Evolutionary conservation across 2,797 vertebrate species (phyloP).

Genomic region (Tapera naevia): DNA sequence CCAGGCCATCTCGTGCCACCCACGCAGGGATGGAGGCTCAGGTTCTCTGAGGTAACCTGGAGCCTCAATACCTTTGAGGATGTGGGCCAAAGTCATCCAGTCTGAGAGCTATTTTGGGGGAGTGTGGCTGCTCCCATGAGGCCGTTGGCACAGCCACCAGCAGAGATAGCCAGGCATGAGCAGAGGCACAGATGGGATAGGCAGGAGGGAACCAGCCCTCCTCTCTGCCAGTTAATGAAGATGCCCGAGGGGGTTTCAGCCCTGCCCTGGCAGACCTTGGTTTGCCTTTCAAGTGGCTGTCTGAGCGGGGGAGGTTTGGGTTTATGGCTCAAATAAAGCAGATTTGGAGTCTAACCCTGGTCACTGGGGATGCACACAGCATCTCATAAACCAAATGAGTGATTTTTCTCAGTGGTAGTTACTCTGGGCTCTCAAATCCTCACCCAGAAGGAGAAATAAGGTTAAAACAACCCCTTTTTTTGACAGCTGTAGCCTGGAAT

Average conservation of each 20-base stretch:
- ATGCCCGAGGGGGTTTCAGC: background rate
- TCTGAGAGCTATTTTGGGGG: constrained; percentile 48
- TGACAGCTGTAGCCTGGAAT: background rate
- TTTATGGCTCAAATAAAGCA: background rate
- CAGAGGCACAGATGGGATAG: background rate
- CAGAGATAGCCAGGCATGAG: background rate
- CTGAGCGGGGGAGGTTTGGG: background rate
- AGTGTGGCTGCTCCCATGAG: background rate
- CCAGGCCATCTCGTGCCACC: background rate
- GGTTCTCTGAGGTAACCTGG: background rate
- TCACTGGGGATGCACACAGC: fast-evolving
- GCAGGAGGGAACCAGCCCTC: background rate
- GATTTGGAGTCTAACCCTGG: background rate
- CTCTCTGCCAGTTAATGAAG: background rate
- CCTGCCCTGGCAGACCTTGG: background rate
- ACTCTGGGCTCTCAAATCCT: background rate
- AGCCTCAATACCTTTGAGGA: constrained; percentile 54
- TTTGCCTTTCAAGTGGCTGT: background rate
- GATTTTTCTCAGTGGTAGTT: background rate
- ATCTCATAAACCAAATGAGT: fast-evolving
- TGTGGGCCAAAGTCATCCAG: constrained; percentile 65
- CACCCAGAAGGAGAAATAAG: background rate
- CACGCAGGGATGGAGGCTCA: fast-evolving
- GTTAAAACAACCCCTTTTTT: background rate
- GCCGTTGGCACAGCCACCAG: background rate